phyloP scores from a whole-genome alignment of 2,113 vertebrate genomes.

The Oryzias woworae region DNA sequence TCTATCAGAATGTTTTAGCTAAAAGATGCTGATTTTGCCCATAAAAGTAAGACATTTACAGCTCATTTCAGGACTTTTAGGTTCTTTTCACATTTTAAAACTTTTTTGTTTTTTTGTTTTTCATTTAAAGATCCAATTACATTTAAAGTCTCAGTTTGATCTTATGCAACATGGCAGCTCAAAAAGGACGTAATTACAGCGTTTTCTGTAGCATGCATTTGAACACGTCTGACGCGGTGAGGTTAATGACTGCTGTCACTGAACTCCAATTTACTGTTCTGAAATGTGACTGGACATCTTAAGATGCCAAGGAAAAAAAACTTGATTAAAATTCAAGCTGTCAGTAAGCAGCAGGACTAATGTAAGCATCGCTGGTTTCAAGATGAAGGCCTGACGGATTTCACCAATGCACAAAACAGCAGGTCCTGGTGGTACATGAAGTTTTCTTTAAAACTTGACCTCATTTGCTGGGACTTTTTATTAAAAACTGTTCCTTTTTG shows the following conservation, averaged over 20 bases:
- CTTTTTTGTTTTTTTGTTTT: neutral
- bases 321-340: constrained; percentile 56
- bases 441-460: constrained; percentile 18
- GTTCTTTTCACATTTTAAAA: too few species aligned
- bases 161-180: constrained; percentile 36
- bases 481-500: constrained; percentile 38
- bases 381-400: constrained; percentile 14
- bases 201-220: constrained; percentile 39
- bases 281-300: constrained; percentile 50
- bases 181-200: constrained; percentile 43
- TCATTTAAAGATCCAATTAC: neutral
- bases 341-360: constrained; percentile 30
- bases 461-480: constrained; percentile 8
- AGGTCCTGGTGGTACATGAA: constrained; percentile 7
- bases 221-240: constrained; percentile 33
- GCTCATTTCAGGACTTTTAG: too few species aligned
- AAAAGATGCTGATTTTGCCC: too few species aligned
- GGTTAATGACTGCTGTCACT: constrained; percentile 67
- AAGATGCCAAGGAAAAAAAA: constrained; percentile 26
- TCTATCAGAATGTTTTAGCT: too few species aligned
- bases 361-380: constrained; percentile 24
- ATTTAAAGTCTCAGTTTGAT: constrained; percentile 29
- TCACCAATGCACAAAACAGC: constrained; percentile 1
- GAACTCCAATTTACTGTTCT: constrained; percentile 55
- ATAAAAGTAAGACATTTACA: too few species aligned